Percentiles rank a stretch among this genome's conserved stretches.
Conservation (phyloP, 2,797 vertebrate species). For the Chaetodon trifasciatus region DNA sequence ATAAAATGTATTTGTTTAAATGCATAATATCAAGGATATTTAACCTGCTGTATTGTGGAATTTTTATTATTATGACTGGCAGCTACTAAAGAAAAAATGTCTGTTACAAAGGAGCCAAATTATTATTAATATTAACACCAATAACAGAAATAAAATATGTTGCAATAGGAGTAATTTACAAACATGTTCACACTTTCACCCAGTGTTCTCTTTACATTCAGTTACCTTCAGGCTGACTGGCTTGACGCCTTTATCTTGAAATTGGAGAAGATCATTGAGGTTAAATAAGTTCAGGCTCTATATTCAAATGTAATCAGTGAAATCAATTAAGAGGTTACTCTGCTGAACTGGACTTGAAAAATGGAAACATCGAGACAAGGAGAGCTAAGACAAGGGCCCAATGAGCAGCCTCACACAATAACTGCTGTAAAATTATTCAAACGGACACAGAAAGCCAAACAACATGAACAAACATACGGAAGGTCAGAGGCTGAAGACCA, state of each 20-base stretch:
- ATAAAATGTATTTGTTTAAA: background rate
- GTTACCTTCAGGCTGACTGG: background rate
- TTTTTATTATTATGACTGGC: background rate
- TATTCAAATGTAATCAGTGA: slow-evolving; percentile 13
- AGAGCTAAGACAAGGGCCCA: background rate
- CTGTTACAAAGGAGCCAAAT: background rate
- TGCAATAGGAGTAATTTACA: background rate
- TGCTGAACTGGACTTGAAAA: slow-evolving; percentile 11
- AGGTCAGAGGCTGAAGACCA: background rate
- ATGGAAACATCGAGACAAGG: background rate
- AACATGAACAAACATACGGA: background rate
- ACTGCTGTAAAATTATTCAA: slow-evolving; percentile 8
- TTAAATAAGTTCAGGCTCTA: background rate
- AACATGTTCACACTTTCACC: background rate
- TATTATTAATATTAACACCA: background rate
- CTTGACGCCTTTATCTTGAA: background rate
- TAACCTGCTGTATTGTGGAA: background rate
- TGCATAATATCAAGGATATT: background rate
- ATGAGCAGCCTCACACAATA: background rate
- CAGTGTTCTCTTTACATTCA: background rate
- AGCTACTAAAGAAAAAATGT: background rate
- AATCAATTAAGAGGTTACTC: slow-evolving; percentile 16
- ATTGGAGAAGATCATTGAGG: background rate
- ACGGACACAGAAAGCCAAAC: background rate
- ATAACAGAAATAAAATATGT: background rate